Percentiles rank a stretch among this genome's conserved stretches.
phyloP scores from a whole-genome alignment of 2,113 vertebrate species.

The Phalacrocorax aristotelis region DNA sequence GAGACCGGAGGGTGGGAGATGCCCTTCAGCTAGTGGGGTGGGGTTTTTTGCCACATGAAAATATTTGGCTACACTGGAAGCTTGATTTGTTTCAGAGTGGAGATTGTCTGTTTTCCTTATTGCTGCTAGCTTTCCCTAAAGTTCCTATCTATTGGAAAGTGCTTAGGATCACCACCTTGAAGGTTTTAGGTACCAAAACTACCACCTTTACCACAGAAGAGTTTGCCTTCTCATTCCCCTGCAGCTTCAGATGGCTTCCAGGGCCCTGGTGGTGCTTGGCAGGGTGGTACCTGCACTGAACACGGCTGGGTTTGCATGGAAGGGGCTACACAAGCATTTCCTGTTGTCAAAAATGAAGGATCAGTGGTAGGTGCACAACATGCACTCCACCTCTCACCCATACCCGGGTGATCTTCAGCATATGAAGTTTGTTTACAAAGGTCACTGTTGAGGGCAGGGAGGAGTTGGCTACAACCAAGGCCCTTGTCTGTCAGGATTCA shows the following conservation, averaged over 20 bases:
- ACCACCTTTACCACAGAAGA: background rate
- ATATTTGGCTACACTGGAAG: background rate
- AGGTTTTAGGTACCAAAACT: background rate
- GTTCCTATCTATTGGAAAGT: background rate
- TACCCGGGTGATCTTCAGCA: rapidly evolving
- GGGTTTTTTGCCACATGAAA: background rate
- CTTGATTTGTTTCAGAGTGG: background rate
- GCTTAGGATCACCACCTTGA: rapidly evolving
- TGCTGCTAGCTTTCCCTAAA: too few species aligned
- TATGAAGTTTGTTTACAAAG: rapidly evolving
- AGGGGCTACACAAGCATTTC: rapidly evolving
- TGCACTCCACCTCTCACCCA: background rate
- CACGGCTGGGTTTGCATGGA: background rate
- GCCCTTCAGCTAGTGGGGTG: background rate
- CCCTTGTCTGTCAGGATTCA: too few species aligned
- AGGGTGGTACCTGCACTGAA: rapidly evolving
- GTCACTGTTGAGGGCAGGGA: background rate
- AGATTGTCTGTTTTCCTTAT: background rate
- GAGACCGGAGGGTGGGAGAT: rapidly evolving
- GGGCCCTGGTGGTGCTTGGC: too few species aligned
- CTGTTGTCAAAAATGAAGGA: rapidly evolving
- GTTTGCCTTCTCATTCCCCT: too few species aligned
- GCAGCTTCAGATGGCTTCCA: background rate
- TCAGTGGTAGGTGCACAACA: too few species aligned
- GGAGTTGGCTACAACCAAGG: background rate